A percentile compares a stretch with the other conserved stretches of the same genome.
phyloP scores from a whole-genome alignment of 2,888 invertebrate genomes.

The Drosophila mettleri region DNA sequence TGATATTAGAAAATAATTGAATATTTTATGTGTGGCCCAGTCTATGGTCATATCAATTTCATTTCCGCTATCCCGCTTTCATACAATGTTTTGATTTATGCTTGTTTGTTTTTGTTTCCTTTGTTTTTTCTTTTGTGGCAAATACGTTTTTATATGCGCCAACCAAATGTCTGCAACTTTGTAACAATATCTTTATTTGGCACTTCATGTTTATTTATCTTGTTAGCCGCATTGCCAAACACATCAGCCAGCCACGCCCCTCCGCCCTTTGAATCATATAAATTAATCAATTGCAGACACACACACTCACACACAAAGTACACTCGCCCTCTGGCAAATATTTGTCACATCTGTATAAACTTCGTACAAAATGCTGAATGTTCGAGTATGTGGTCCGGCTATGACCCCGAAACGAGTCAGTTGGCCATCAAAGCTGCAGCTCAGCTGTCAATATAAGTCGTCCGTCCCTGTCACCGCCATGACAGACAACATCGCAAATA shows the following conservation, averaged over 20 bases:
- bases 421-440: conserved; percentile 60
- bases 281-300: conserved; percentile 73
- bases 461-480: conserved; percentile 56
- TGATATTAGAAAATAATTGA: conserved; percentile 12
- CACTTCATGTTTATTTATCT: conserved; percentile 53
- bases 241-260: conserved; percentile 30
- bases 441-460: conserved; percentile 70
- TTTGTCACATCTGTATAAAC: conserved; percentile 62
- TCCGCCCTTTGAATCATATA: conserved; percentile 48
- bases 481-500: conserved; percentile 63
- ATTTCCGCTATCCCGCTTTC: not conserved
- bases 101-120: too few species aligned
- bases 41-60: conserved; percentile 11
- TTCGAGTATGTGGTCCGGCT: conserved; percentile 26
- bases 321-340: conserved; percentile 53
- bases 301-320: conserved; percentile 16
- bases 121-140: too few species aligned
- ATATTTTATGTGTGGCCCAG: conserved; percentile 14
- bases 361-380: conserved; percentile 44
- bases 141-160: conserved; percentile 14
- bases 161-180: conserved; percentile 29
- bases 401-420: conserved; percentile 34
- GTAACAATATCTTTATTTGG: conserved; percentile 45
- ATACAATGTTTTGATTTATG: not conserved
- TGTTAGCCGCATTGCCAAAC: conserved; percentile 46